Evolutionary conservation across 2,797 vertebrate genomes (phyloP).

Genomic region (Hyperoplus immaculatus): DNA sequence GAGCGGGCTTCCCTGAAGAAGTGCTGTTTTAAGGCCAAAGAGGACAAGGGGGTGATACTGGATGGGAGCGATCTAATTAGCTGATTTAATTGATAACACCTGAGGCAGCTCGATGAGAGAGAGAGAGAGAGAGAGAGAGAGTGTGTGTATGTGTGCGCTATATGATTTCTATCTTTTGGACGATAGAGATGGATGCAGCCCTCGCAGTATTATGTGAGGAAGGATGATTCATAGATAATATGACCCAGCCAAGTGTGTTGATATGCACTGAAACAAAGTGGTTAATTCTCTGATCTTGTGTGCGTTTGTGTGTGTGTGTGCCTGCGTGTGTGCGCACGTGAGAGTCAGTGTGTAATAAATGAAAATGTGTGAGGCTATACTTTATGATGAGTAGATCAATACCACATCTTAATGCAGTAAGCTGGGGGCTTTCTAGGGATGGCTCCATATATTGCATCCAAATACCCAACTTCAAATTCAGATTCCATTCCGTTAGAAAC

Average conservation of each 20-base stretch:
- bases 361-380: slow-evolving; percentile 54
- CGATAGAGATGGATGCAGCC: slow-evolving; percentile 46
- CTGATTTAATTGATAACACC: slow-evolving; percentile 81
- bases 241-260: slow-evolving; percentile 46
- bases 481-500: slow-evolving; percentile 7
- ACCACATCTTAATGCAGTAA: slow-evolving; percentile 71
- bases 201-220: slow-evolving; percentile 40
- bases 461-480: slow-evolving; percentile 38
- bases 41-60: slow-evolving; percentile 49
- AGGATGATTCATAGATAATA: slow-evolving; percentile 50
- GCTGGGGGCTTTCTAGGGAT: slow-evolving; percentile 38
- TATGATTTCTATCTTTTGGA: slow-evolving; percentile 50
- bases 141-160: slow-evolving; percentile 1
- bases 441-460: slow-evolving; percentile 45
- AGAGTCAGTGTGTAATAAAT: slow-evolving; percentile 55
- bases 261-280: slow-evolving; percentile 49
- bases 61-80: slow-evolving; percentile 80
- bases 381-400: slow-evolving; percentile 76
- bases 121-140: background rate
- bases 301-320: slow-evolving; percentile 10
- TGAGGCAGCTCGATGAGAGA: slow-evolving; percentile 39
- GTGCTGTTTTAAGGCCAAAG: slow-evolving; percentile 64
- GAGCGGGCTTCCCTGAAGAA: slow-evolving; percentile 68
- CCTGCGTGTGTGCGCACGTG: slow-evolving; percentile 23
- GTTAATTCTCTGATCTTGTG: slow-evolving; percentile 24